Base-by-base conservation (phyloP, 2,113 vertebrate genomes). In the Bombycilla garrulus region DNA sequence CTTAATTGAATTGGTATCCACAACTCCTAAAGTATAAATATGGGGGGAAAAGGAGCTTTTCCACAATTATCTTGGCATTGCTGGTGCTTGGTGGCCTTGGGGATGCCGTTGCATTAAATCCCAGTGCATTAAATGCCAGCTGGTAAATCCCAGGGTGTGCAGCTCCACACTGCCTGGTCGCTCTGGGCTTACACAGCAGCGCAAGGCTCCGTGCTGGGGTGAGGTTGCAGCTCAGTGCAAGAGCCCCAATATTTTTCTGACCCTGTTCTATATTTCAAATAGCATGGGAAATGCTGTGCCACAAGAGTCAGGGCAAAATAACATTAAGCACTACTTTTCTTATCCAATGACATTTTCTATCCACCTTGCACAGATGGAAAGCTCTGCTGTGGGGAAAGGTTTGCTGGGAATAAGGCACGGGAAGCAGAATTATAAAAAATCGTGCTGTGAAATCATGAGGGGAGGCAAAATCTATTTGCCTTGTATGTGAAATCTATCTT, bases 401-500 rank as follows among this genome's bases (percentile, higher is more conserved):
- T 91, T 35, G 58, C 71, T 73, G 74, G 76, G 44, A 93, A 80
- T 25, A 45, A 92, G 71, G 62, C 42, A 58, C 5, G 6, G 22
- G 47, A 48, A 83, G 82, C 10, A 44, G 92, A 96, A 88, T 80
- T 90, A 54, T 83, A 54, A 93, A 92, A 87, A 73, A 15, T 9
- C 15, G 21, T 17, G 19, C 57, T 58, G 78, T 29, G 79, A 80
- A 96, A 90, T 26, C 76, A 42, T 21, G 71, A 86, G 90, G 71
- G 51, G 80, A 90, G 64, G 72, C 18, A 88, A 78, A 93, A 93
- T 94, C 62, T 82, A 93, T 95, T 95, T 81, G 82, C 81, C 71
- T 86, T 64, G 79, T 82, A 36, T 54, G 85, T 90, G 90, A 96
- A 95, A 96, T 95, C 92, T 70, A 17, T 94, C 93, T 70, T 80